Evolutionary conservation across 2,797 vertebrate species (phyloP).

Genomic region (Karalla daura): DNA sequence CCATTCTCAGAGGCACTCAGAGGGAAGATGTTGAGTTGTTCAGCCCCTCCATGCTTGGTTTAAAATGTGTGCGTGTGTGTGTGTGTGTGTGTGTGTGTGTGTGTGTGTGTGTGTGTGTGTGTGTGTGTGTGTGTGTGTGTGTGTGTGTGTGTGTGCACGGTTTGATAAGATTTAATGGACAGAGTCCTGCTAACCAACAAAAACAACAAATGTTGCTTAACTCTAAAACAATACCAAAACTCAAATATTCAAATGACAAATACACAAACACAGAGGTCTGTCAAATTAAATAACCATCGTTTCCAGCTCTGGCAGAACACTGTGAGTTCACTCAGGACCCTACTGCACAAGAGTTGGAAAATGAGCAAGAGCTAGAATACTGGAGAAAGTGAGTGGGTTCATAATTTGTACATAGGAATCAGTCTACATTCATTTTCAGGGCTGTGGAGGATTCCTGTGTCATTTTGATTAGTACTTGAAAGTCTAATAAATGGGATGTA

Average conservation of each 20-base stretch:
- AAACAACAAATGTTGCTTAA: too few species aligned
- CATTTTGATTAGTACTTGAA: background rate
- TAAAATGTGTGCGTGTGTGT: background rate
- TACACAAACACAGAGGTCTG: background rate
- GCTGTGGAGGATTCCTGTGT: background rate
- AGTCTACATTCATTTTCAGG: background rate
- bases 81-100: too few species aligned
- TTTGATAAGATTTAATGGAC: background rate
- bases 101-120: too few species aligned
- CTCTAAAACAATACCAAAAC: too few species aligned
- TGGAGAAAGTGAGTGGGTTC: background rate
- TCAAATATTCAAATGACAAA: background rate
- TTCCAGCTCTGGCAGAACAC: background rate
- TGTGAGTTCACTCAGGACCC: background rate
- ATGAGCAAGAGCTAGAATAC: background rate
- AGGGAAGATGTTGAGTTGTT: background rate
- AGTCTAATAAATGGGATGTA: background rate
- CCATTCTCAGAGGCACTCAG: background rate
- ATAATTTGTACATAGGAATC: background rate
- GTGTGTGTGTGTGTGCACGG: background rate
- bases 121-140: too few species aligned
- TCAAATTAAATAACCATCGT: too few species aligned
- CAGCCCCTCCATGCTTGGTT: background rate
- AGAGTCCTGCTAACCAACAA: background rate
- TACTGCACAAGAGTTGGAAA: background rate